Base-by-base conservation (phyloP, 2,113 vertebrate genomes). In the Poecile atricapillus region DNA sequence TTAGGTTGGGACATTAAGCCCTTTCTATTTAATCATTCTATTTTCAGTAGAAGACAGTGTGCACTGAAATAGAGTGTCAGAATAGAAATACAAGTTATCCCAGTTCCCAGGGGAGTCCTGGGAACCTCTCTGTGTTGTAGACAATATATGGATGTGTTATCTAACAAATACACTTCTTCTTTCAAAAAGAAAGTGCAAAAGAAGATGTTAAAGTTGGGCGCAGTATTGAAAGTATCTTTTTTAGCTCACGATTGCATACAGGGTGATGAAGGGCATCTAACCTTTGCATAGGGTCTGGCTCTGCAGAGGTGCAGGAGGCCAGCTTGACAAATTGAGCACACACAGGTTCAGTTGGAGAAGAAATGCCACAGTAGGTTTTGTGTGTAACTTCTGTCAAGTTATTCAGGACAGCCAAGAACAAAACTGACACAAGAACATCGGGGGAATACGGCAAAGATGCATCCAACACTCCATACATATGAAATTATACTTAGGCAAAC, bases 171-270 rank as follows among this genome's bases (percentile, higher is more conserved):
- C 43, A 16, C 43, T 43, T 43, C 41, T 41, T 41, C 43, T 43
- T 43, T 43, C 43, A 43, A 43, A 16, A 43, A 39, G 55, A 44
- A 27, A 15, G 1, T 1, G 11, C 7, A 35, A 18, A 67, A 83
- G 11, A 49, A 1, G 3, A 33, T 3, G 3, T 50, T 20, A 25
- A 47, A 33, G 7, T 15, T 39, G 7, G 22, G 58, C 17, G 1
- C 8, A 80, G 10, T 30, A 33, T 5, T 56, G 33, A 55, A 89
- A 83, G 55, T 0, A 14, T 35, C 11, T 67, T 53, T 55, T 44
- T 73, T 68, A 76, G 7, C 20, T 71, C 44, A n/a, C 5, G 1
- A 11, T 47, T 83, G n/a, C 1, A 1, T n/a, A 52, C 5, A 69
- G 65, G 73, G 49, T 70, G 17, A 41, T 65, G 22, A 44, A 56